These are phyloP conservation scores for Hypocryptadius cinnamomeus DNA, from an alignment of 2,113 vertebrate genomes.

Conservation along the genomic window DNA sequence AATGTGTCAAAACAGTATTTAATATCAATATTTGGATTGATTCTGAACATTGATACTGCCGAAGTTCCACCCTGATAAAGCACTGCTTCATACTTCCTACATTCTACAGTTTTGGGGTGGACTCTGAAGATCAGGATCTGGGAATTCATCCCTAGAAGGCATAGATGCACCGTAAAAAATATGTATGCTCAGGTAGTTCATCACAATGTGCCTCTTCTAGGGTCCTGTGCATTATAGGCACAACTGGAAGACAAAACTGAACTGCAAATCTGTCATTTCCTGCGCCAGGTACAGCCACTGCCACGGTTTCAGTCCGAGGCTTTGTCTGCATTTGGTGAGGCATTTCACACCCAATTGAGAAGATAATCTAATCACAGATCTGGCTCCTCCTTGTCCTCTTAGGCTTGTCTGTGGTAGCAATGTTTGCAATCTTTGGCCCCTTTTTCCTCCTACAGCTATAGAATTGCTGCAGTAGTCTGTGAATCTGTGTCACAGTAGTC, in stretches of 20 bases:
- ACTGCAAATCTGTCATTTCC: background rate
- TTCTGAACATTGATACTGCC: background rate
- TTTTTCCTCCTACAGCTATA: background rate
- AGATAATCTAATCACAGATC: background rate
- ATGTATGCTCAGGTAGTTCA: background rate
- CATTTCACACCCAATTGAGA: background rate
- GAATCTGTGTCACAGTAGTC: background rate
- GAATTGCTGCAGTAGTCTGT: background rate
- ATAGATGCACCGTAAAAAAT: background rate
- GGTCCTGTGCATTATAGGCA: background rate
- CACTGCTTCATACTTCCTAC: background rate
- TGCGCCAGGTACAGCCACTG: background rate
- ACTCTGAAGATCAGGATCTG: background rate
- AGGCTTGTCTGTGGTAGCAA: background rate
- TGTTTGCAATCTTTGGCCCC: background rate
- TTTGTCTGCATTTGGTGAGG: background rate
- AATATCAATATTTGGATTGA: background rate
- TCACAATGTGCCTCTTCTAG: background rate
- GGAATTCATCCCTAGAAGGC: background rate
- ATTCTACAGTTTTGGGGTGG: background rate
- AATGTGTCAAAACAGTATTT: background rate
- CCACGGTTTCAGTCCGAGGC: background rate
- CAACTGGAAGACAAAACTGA: background rate
- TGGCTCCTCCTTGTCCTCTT: background rate
- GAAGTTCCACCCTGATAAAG: background rate